Conservation (phyloP, 2,797 vertebrate genomes). For the Argyrosomus regius region DNA sequence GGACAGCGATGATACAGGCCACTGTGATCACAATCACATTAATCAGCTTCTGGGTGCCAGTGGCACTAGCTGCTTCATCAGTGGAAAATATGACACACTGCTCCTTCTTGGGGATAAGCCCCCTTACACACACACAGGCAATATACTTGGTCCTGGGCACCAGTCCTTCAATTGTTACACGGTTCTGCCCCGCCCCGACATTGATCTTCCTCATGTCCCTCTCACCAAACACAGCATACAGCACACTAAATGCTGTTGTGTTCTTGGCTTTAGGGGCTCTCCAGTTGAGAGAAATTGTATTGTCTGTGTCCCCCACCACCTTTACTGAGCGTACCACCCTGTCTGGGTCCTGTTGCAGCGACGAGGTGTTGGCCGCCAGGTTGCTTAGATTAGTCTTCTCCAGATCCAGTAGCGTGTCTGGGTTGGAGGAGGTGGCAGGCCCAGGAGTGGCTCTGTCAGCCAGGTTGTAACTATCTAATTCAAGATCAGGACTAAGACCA, state of each 20-base stretch:
- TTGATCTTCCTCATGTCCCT: slow-evolving; percentile 92
- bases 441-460: slow-evolving; percentile 64
- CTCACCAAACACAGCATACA: slow-evolving; percentile 95
- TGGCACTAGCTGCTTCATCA: slow-evolving; percentile 92
- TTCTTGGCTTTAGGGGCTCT: slow-evolving; percentile 91
- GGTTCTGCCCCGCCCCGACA: slow-evolving; percentile 91
- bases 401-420: slow-evolving; percentile 78
- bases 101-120: slow-evolving; percentile 93
- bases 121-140: slow-evolving; percentile 92
- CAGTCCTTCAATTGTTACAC: slow-evolving; percentile 90
- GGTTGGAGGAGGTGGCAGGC: slow-evolving; percentile 68
- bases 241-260: slow-evolving; percentile 91
- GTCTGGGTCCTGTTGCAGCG: slow-evolving; percentile 86
- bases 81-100: slow-evolving; percentile 99
- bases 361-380: slow-evolving; percentile 87
- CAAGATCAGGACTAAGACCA: slow-evolving; percentile 67
- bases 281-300: slow-evolving; percentile 94
- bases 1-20: slow-evolving; percentile 93
- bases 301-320: slow-evolving; percentile 94
- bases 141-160: slow-evolving; percentile 96
- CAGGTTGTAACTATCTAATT: slow-evolving; percentile 77
- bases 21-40: slow-evolving; percentile 97
- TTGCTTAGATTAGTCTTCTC: slow-evolving; percentile 87
- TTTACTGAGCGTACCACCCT: slow-evolving; percentile 91
- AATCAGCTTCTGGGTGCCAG: slow-evolving; percentile 95